phyloP scores from a whole-genome alignment of 2,888 invertebrate species.

The Panorpa germanica region DNA sequence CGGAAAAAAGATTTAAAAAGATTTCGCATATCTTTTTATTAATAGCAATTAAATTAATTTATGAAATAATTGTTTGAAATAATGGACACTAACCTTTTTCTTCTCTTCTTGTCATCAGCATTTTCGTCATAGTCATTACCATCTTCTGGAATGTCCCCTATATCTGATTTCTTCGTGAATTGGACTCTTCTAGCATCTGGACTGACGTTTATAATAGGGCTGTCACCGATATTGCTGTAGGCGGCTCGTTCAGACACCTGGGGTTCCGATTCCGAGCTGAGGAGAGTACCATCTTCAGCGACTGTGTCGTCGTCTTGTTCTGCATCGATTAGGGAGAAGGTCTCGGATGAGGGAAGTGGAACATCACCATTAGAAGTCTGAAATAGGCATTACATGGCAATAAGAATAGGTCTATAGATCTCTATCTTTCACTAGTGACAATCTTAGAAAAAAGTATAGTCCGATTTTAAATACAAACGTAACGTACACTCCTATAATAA shows the following conservation, averaged over 20 bases:
- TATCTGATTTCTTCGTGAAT: conserved; percentile 22
- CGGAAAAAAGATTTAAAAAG: conserved; percentile 5
- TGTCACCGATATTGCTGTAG: conserved; percentile 21
- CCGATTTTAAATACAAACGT: too few species aligned
- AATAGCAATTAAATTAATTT: conserved; percentile 1
- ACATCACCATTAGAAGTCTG: too few species aligned
- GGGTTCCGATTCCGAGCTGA: conserved; percentile 16
- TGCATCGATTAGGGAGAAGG: conserved; percentile 7
- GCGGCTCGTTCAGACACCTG: conserved; percentile 24
- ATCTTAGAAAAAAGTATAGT: too few species aligned
- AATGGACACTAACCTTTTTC: conserved; percentile 23
- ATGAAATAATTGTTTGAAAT: conserved; percentile 6
- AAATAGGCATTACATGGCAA: conserved; percentile 10
- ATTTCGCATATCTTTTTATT: background rate
- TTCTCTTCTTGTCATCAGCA: conserved; percentile 24
- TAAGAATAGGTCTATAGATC: conserved; percentile 9
- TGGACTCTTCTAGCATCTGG: conserved; percentile 28
- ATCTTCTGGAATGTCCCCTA: conserved; percentile 21
- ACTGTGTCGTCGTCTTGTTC: conserved; percentile 13
- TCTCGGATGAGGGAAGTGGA: conserved; percentile 9
- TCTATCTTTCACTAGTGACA: too few species aligned
- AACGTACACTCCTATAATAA: too few species aligned
- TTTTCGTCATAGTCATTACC: conserved; percentile 18
- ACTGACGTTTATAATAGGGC: too few species aligned
- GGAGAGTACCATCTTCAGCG: conserved; percentile 21